Conservation (phyloP, 1,140 invertebrate genomes). For the Frieseomelitta varia region DNA sequence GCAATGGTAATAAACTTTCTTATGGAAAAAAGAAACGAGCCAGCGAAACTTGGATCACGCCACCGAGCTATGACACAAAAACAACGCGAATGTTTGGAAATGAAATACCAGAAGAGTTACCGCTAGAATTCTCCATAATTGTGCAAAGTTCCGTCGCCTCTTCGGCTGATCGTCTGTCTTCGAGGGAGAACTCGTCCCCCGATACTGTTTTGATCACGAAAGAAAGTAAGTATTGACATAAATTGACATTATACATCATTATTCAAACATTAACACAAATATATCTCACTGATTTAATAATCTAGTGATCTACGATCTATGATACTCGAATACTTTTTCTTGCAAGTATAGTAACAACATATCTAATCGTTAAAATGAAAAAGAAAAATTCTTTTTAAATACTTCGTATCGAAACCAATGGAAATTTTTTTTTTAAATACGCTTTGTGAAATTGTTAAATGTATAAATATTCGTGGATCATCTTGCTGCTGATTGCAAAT, state of each 20-base stretch:
- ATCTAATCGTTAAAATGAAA: no score
- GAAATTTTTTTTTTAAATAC: no score
- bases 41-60: conserved; percentile 30
- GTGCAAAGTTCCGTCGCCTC: conserved; percentile 72
- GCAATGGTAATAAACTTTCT: conserved; percentile 69
- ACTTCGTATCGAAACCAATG: no score
- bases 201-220: conserved; percentile 73
- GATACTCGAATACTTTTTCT: not conserved
- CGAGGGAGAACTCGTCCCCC: conserved; percentile 60
- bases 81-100: conserved; percentile 32
- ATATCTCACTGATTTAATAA: no score
- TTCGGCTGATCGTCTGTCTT: conserved; percentile 66
- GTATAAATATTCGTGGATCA: no score
- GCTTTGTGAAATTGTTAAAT: no score
- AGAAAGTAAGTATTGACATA: conserved; percentile 67
- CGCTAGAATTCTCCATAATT: conserved; percentile 77
- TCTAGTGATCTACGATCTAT: not conserved
- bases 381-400: no score
- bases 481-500: no score
- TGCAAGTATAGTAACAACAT: no score
- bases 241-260: no score
- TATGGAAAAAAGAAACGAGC: conserved; percentile 73
- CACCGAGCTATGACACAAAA: conserved; percentile 17
- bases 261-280: no score
- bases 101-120: conserved; percentile 70